Percentiles rank a stretch among this genome's conserved stretches.
Conservation (phyloP, 2,888 invertebrate species). For the Stomorhina lunata region DNA sequence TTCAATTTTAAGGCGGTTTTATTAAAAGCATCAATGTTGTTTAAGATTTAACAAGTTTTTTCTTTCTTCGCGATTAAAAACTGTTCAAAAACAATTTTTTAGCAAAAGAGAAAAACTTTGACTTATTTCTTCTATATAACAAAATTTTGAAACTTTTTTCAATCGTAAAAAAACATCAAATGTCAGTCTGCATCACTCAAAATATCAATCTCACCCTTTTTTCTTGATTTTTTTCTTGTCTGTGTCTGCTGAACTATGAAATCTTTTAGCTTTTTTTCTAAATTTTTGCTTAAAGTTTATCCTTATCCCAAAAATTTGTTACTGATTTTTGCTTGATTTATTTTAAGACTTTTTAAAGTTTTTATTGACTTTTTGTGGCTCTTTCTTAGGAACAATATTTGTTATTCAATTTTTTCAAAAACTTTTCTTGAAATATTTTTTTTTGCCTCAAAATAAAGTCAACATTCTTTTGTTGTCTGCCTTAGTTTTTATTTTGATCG, state of each 20-base stretch:
- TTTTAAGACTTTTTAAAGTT: not conserved
- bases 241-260: slow-evolving; percentile 23
- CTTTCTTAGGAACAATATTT: slow-evolving; percentile 50
- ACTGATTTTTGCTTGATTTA: not conserved
- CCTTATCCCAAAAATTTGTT: slow-evolving; percentile 18
- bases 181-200: slow-evolving; percentile 60
- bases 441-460: slow-evolving; percentile 20
- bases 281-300: not conserved
- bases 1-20: slow-evolving; percentile 42
- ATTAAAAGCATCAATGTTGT: slow-evolving; percentile 33
- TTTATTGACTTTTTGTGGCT: not conserved
- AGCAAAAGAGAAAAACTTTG: too few relatives aligned
- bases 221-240: slow-evolving; percentile 6
- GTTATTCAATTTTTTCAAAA: not conserved
- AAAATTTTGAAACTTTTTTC: slow-evolving; percentile 8
- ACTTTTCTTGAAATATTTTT: not conserved
- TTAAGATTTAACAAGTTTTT: slow-evolving; percentile 36
- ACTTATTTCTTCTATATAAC: not conserved
- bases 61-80: not conserved
- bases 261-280: not conserved
- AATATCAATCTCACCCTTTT: slow-evolving; percentile 54
- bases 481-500: slow-evolving; percentile 23
- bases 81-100: not conserved
- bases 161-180: slow-evolving; percentile 48
- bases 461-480: slow-evolving; percentile 63